Conservation (phyloP, 2,113 vertebrate species). For the Mus pahari region DNA sequence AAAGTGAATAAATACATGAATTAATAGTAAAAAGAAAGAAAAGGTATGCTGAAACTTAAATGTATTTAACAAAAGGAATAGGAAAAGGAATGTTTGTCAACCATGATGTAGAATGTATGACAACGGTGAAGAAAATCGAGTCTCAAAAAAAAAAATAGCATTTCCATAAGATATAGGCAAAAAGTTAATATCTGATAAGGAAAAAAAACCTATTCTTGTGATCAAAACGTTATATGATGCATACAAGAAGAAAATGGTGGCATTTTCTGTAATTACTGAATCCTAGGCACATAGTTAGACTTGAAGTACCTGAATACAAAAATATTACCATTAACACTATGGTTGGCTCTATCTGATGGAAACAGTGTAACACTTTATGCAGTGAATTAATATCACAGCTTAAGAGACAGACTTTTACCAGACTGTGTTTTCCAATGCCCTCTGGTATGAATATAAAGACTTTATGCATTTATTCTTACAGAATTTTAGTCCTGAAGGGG, state of each 20-base stretch:
- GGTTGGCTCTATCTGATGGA: neutral
- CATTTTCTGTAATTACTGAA: neutral
- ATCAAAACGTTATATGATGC: neutral
- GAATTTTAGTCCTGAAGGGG: neutral
- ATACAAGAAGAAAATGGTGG: neutral
- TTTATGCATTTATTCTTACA: constrained; percentile 43
- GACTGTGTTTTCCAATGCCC: constrained; percentile 35
- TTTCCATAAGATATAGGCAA: neutral
- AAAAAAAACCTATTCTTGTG: neutral
- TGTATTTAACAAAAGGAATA: neutral
- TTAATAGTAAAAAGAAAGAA: neutral
- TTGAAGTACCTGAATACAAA: neutral
- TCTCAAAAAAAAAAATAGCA: neutral
- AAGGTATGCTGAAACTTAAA: neutral
- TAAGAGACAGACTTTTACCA: neutral
- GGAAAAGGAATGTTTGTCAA: neutral
- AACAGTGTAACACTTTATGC: neutral
- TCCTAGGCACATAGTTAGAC: neutral
- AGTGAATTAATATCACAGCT: neutral
- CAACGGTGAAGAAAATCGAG: neutral
- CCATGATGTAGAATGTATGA: neutral
- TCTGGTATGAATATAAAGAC: constrained; percentile 46
- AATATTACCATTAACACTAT: neutral
- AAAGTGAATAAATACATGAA: too few species aligned
- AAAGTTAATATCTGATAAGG: neutral